Evolutionary conservation across 2,888 invertebrate species (phyloP), one percentile per base, ranked within the genome.

Genomic region (Caradrina clavipalpis): DNA sequence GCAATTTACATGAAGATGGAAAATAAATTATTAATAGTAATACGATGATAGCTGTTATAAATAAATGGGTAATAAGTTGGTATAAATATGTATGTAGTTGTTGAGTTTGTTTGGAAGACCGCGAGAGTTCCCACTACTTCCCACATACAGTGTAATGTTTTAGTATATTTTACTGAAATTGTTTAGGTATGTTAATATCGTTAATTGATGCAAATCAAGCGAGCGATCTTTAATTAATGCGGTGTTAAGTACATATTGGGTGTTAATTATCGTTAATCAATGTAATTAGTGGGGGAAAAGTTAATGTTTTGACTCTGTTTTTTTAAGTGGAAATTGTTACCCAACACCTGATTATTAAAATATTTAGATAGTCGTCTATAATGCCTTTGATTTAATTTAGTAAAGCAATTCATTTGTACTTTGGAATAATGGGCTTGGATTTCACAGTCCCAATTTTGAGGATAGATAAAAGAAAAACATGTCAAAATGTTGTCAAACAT

Each of bases 1-100:
- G 69, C 66, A 80, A 83, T 83, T 81, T 83, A 83, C 73, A 57
- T 75, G 60, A 80, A 70, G 61, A 78, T 74, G 67, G 50, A 75
- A 82, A 70, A 71, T 65, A 80, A 70, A 72, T 76, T 82, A 75
- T 78, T 78, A 76, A 78, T 75, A 83, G 50, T 78, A 69, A 73
- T 69, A 59, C 60, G 60, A 72, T 62, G 65, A 65, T 73, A 69
- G 54, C 63, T 59, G 56, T 49, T 73, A 68, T 82, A 76, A 80
- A 78, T 73, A 73, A 49, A 66, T 73, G 61, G 47, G 54, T 76
- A 70, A 76, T 80, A 82, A 66, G 57, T 73, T 68, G 45, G 45
- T 59, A 71, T 81, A 68, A 76, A 77, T 73, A 73, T 60, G 62
- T 66, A 47, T 42, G 58, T 61, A n/a, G 55, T 53, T 58, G 51